A percentile compares a stretch with the other conserved stretches of the same genome.
Conservation (phyloP, 1,140 invertebrate species). For the Lineus longissimus region DNA sequence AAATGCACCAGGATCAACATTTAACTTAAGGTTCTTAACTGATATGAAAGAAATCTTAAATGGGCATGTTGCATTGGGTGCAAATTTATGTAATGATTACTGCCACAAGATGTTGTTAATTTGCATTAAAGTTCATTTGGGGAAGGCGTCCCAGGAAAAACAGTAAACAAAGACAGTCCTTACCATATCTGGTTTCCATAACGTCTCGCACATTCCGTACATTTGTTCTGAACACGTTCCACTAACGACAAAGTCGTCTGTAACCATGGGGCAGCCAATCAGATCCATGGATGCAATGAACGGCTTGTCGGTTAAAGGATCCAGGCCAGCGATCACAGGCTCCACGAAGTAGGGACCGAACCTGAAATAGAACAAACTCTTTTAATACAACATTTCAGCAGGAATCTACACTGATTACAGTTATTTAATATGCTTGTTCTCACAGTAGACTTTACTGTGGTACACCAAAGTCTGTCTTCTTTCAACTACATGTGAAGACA, state of each 20-base stretch:
- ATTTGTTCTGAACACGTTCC: conserved; percentile 91
- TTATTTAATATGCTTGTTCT: too few relatives aligned
- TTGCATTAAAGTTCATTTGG: neutral
- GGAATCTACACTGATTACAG: too few relatives aligned
- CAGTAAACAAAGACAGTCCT: too few relatives aligned
- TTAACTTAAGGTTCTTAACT: neutral
- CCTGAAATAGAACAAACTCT: conserved; percentile 44
- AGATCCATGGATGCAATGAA: conserved; percentile 93
- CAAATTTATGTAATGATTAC: neutral
- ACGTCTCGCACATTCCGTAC: conserved; percentile 96
- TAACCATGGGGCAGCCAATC: conserved; percentile 83
- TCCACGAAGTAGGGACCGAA: conserved; percentile 99
- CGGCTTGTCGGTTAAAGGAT: conserved; percentile 81
- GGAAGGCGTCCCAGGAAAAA: too few relatives aligned
- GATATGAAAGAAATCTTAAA: neutral
- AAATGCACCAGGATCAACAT: neutral
- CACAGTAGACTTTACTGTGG: too few relatives aligned
- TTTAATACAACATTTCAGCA: conserved; percentile 5
- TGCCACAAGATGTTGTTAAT: neutral
- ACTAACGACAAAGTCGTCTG: conserved; percentile 92
- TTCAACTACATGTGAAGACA: too few relatives aligned
- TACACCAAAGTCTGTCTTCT: too few relatives aligned
- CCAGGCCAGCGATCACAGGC: conserved; percentile 90
- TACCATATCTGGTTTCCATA: conserved; percentile 82
- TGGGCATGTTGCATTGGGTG: neutral